Evolutionary conservation across 2,888 invertebrate species (phyloP), one percentile per base, ranked within the genome.

Genomic region (Stramonita haemastoma): DNA sequence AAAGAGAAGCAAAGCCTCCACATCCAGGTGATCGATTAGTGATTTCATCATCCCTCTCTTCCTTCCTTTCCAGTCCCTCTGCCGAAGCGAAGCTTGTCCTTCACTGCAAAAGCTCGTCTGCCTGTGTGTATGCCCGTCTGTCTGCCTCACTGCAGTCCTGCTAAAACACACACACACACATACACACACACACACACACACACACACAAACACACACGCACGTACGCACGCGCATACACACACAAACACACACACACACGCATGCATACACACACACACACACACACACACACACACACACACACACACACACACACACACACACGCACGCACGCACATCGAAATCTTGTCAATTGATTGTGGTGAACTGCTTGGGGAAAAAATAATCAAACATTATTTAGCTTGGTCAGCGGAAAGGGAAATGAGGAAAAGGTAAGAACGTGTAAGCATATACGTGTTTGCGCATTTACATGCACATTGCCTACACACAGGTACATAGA

Each of bases 271-370:
- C 66, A 66, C 66, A 66, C 66, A 11, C n/a, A n/a, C 73, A n/a
- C 73, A 13, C n/a, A n/a, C 73, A n/a, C n/a, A 73, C 73, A n/a
- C n/a, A 73, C 73, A n/a, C n/a, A 73, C 73, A 73, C 73, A 73
- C 73, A n/a, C 73, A 73, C 73, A 73, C n/a, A 29, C 73, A 73
- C 11, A 29, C 6, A n/a, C 1, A 73, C n/a, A 1, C 73, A 73
- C 73, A n/a, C 73, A 73, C 73, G 11, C 73, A n/a, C 73, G 73
- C 73, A n/a, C 73, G 29, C 73, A 66, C 17, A 66, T 13, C 66
- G 13, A 66, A 66, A 66, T 66, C 2, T 6, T 66, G 17, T 66
- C 13, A 66, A 17, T 66, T 66, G 2, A 13, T 66, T 66, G 66
- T 1, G 26, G 13, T 66, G 2, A 60, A 13, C 66, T 66, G 1